These are phyloP conservation scores for Helicoverpa armigera DNA, from an alignment of 1,140 invertebrate genomes.

Conservation along the genomic window DNA sequence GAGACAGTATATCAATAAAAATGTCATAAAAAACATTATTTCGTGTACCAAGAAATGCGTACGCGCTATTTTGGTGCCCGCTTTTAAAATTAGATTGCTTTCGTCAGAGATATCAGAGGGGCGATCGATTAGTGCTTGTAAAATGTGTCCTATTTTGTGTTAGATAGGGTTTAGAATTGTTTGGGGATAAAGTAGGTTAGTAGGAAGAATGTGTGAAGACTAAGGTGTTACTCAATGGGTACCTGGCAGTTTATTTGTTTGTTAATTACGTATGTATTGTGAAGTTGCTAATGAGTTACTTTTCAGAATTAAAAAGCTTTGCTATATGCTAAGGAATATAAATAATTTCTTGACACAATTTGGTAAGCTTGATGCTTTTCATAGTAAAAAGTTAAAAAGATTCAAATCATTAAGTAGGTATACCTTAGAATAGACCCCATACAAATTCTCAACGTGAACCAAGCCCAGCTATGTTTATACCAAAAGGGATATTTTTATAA, in stretches of 20 bases:
- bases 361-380: no score
- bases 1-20: conserved; percentile 31
- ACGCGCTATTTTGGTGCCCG: conserved; percentile 19
- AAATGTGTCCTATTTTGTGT: not conserved
- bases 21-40: conserved; percentile 47
- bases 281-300: no score
- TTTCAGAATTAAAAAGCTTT: no score
- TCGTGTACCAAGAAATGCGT: conserved; percentile 36
- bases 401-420: no score
- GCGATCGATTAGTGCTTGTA: conserved; percentile 13
- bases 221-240: not conserved
- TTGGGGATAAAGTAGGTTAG: conserved; percentile 25
- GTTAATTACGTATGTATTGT: no score
- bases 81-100: conserved; percentile 34
- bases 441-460: no score
- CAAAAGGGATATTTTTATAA: conserved; percentile 14
- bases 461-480: not conserved
- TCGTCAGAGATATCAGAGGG: conserved; percentile 35
- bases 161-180: not conserved
- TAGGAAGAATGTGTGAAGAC: conserved; percentile 10
- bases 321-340: no score
- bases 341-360: no score
- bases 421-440: no score
- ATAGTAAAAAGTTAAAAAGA: no score
- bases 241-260: not conserved